Base-by-base conservation (phyloP, 2,113 vertebrate species). In the Saccopteryx leptura region DNA sequence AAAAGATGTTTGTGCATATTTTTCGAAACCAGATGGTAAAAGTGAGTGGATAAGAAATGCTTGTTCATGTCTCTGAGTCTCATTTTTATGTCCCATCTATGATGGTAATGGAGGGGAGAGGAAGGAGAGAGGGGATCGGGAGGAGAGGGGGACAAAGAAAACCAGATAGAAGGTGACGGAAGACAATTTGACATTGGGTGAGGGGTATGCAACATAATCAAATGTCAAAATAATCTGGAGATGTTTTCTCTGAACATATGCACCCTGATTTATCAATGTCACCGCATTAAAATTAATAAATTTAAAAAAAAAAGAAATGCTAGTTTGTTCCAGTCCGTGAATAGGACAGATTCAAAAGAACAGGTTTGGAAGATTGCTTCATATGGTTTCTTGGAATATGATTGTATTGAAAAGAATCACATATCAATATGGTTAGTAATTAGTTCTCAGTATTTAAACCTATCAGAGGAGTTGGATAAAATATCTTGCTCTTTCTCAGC, bases 11-110 rank as follows among this genome's bases (percentile, higher is more conserved):
- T 13, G 46, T 10, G 19, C 50, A 58, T 74, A 90, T 69, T 96
- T 96, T 95, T 58, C n/a, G 23, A 92, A 93, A 86, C 72, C 58
- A 93, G 33, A 92, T 90, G 79, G 84, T 61, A 83, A 93, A 90
- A 90, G 18, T 84, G 31, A 90, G 31, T 83, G 85, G 72, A 80
- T 82, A 78, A 95, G 7, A 91, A 95, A 91, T 78, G 68, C 68
- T 96, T 92, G 14, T 63, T 39, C 39, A 39, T 39, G 39, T 39
- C 39, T 39, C 39, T 39, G 39, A 39, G 39, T 39, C 39, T 39
- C 39, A 39, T 39, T 39, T 39, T 39, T 39, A 39, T 39, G 39
- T 39, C 39, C 39, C 39, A 39, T 39, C 39, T 39, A 39, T 39
- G 39, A 39, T 39, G 39, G 39, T 39, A 39, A 39, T 39, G 39